These are phyloP conservation scores for Lasioglossum morio DNA, from an alignment of 2,888 invertebrate species.

Conservation along the genomic window DNA sequence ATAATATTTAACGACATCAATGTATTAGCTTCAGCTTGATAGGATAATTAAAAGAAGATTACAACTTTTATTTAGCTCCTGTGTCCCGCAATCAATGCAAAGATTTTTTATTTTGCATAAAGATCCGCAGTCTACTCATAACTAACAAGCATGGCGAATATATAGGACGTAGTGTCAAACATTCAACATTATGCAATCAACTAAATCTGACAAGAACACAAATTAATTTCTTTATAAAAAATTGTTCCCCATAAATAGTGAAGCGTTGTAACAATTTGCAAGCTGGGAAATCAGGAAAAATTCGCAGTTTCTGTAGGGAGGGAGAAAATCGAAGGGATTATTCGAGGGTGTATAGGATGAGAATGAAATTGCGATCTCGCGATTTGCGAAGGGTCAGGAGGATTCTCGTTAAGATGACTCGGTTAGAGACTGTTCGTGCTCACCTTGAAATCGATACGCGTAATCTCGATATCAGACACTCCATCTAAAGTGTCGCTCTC, in stretches of 20 bases:
- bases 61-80: too few species aligned
- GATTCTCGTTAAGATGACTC: background rate
- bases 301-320: background rate
- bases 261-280: background rate
- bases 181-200: too few species aligned
- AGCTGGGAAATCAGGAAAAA: background rate
- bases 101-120: too few species aligned
- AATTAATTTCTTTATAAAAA: background rate
- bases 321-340: background rate
- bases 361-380: background rate
- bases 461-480: constrained; percentile 22
- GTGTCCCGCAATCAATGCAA: too few species aligned
- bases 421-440: background rate
- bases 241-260: background rate
- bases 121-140: too few species aligned
- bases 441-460: constrained; percentile 19
- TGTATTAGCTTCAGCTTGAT: too few species aligned
- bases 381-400: background rate
- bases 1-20: too few species aligned
- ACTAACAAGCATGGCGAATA: too few species aligned
- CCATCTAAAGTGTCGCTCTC: constrained; percentile 12
- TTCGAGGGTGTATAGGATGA: background rate
- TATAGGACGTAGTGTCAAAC: too few species aligned
- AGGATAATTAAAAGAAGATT: too few species aligned
- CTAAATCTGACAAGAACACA: too few species aligned